phyloP scores from a whole-genome alignment of 2,888 invertebrate species.

The Mycalesis mineus region DNA sequence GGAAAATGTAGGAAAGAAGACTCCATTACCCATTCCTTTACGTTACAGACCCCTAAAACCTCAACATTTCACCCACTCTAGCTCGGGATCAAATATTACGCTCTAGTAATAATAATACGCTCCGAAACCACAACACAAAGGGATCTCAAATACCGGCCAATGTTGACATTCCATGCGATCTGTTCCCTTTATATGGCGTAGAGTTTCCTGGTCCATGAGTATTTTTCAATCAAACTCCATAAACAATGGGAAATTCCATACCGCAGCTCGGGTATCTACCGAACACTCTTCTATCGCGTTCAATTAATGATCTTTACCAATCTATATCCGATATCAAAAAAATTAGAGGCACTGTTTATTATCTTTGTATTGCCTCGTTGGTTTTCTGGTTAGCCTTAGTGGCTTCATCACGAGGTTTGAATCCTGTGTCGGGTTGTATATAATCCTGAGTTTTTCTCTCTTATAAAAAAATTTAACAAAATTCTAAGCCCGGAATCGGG shows the following conservation, averaged over 20 bases:
- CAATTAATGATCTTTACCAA: neutral
- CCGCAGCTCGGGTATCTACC: neutral
- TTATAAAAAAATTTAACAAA: too few species aligned
- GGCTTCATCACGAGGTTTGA: too few species aligned
- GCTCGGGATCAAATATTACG: conserved; percentile 1
- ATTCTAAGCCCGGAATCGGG: too few species aligned
- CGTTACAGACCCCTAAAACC: neutral
- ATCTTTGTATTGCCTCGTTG: too few species aligned
- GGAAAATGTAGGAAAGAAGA: too few species aligned
- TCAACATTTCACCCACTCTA: neutral
- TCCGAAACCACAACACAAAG: conserved; percentile 12
- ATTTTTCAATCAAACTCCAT: conserved; percentile 9
- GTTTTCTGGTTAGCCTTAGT: too few species aligned
- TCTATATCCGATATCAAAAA: too few species aligned
- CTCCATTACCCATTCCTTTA: neutral
- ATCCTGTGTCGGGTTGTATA: too few species aligned
- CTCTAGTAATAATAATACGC: conserved; percentile 1
- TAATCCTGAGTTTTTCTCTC: too few species aligned
- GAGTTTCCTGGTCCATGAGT: conserved; percentile 11
- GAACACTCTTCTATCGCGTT: neutral
- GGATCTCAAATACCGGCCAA: conserved; percentile 8
- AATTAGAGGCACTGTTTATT: too few species aligned
- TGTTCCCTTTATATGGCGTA: conserved; percentile 6
- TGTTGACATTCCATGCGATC: conserved; percentile 13
- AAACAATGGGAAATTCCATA: conserved; percentile 7